Evolutionary conservation across 2,797 vertebrate genomes (phyloP).

Genomic region (Tarsius wallacei): DNA sequence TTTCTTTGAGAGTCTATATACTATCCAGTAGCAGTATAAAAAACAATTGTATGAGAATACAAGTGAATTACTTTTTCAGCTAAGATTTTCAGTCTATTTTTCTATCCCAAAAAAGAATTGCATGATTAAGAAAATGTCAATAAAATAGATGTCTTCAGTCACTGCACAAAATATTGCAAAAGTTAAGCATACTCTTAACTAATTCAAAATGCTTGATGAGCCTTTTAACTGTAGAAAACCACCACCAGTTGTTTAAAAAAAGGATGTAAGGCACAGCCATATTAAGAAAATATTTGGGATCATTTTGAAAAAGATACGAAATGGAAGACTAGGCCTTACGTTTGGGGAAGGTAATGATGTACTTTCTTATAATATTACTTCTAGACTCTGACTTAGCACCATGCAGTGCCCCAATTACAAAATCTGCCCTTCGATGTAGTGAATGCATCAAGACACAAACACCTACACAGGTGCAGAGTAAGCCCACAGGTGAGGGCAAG

Average conservation of each 20-base stretch:
- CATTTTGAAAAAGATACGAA: slow-evolving; percentile 35
- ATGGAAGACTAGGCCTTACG: neutral
- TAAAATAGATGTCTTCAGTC: slow-evolving; percentile 64
- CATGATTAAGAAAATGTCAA: slow-evolving; percentile 15
- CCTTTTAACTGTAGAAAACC: slow-evolving; percentile 10
- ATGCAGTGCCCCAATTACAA: neutral
- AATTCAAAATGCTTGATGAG: slow-evolving; percentile 48
- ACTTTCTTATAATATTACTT: slow-evolving; percentile 45
- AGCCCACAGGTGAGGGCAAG: neutral
- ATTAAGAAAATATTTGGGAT: slow-evolving; percentile 18
- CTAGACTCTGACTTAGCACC: slow-evolving; percentile 40
- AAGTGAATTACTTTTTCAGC: slow-evolving; percentile 71
- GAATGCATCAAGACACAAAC: neutral
- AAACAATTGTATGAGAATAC: slow-evolving; percentile 69
- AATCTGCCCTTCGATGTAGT: slow-evolving; percentile 3
- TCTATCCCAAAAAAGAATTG: slow-evolving; percentile 25
- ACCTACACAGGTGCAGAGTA: neutral
- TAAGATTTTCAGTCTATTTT: slow-evolving; percentile 57
- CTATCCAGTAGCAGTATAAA: slow-evolving; percentile 70
- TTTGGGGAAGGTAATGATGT: neutral
- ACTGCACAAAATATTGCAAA: slow-evolving; percentile 64
- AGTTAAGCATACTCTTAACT: slow-evolving; percentile 37
- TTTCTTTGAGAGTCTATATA: slow-evolving; percentile 60
- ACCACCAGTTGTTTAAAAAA: slow-evolving; percentile 22
- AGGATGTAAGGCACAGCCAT: neutral